Conservation (phyloP, 1,140 invertebrate genomes). For the Panagrolaimus sp. region DNA sequence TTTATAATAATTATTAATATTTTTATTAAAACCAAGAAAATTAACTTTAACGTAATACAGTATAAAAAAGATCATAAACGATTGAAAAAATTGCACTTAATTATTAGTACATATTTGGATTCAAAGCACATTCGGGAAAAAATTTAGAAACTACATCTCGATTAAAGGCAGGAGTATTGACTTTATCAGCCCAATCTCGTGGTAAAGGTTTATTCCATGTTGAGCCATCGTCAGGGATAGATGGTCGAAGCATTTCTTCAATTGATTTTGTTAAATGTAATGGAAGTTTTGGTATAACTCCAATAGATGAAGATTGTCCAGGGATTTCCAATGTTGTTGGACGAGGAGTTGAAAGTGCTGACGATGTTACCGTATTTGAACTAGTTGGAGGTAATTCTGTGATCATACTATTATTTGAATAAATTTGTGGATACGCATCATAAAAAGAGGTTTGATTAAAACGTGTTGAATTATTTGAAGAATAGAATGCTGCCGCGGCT, state of each 20-base stretch:
- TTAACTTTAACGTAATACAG: too few species aligned
- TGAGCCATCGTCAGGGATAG: slow-evolving; percentile 4
- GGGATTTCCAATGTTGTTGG: background rate
- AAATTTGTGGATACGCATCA: slow-evolving; percentile 7
- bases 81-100: too few species aligned
- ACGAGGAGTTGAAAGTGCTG: background rate
- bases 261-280: slow-evolving; percentile 32
- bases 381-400: slow-evolving; percentile 2
- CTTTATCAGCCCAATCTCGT: slow-evolving; percentile 35
- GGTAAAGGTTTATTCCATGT: slow-evolving; percentile 29
- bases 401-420: slow-evolving; percentile 2
- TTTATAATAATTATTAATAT: too few species aligned
- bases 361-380: background rate
- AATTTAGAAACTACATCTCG: slow-evolving; percentile 32
- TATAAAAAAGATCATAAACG: too few species aligned
- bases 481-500: slow-evolving; percentile 14
- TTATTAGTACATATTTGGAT: slow-evolving; percentile 11
- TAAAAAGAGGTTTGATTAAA: slow-evolving; percentile 5
- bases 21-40: too few species aligned
- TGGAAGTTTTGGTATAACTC: slow-evolving; percentile 30
- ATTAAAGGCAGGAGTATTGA: slow-evolving; percentile 29
- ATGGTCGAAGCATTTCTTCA: slow-evolving; percentile 31
- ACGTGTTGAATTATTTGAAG: background rate
- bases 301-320: background rate
- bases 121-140: slow-evolving; percentile 29